These are phyloP conservation scores for Ichneumoninae sp. DNA, from an alignment of 2,888 invertebrate species.

Conservation along the genomic window DNA sequence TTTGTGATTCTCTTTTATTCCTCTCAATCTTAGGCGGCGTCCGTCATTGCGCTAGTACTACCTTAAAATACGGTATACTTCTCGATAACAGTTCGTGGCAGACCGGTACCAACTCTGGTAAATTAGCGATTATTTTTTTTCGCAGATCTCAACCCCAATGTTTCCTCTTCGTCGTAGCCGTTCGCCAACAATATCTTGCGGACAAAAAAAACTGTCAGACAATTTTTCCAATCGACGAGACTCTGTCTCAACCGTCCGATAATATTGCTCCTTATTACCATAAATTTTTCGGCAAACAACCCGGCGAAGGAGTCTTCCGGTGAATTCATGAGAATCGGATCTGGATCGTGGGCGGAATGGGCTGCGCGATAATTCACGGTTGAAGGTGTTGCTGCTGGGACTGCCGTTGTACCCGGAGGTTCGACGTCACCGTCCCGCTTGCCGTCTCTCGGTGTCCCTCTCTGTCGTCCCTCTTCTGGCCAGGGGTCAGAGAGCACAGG, in stretches of 20 bases:
- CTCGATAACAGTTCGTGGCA: too few relatives aligned
- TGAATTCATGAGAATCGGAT: slow-evolving; percentile 56
- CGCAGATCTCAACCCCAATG: too few relatives aligned
- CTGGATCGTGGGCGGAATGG: slow-evolving; percentile 29
- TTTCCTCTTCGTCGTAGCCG: neutral
- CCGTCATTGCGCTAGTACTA: too few relatives aligned
- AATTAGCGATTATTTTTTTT: too few relatives aligned
- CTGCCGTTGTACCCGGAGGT: slow-evolving; percentile 51
- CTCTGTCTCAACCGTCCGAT: too few relatives aligned
- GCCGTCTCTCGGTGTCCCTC: slow-evolving; percentile 15
- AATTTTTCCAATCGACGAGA: slow-evolving; percentile 13
- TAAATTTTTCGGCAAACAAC: too few relatives aligned
- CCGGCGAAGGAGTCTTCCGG: slow-evolving; percentile 7
- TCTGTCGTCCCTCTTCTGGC: slow-evolving; percentile 26
- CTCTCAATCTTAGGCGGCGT: too few relatives aligned
- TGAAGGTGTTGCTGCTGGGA: slow-evolving; percentile 54
- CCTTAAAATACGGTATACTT: too few relatives aligned
- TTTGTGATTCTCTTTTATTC: too few relatives aligned
- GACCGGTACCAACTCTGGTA: too few relatives aligned
- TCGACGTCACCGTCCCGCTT: slow-evolving; percentile 42
- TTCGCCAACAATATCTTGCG: slow-evolving; percentile 43
- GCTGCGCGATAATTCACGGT: slow-evolving; percentile 59
- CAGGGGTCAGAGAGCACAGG: slow-evolving; percentile 62
- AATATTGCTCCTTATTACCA: neutral
- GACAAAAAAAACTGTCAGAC: slow-evolving; percentile 54